These are phyloP conservation scores for Halcyon badia DNA, from an alignment of 2,797 vertebrate species.

Conservation along the genomic window DNA sequence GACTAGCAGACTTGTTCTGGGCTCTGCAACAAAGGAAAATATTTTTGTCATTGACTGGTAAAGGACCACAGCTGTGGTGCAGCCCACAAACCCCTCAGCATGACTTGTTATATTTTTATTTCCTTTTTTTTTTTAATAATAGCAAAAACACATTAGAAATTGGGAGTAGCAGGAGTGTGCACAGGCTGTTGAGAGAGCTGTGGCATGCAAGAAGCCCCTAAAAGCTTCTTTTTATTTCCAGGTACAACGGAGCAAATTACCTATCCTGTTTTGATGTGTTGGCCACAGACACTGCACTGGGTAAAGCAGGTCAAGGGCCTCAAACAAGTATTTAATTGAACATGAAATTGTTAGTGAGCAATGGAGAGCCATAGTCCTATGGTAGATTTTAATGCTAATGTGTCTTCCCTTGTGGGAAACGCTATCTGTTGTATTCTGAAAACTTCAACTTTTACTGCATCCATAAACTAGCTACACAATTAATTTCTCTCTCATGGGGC, in stretches of 20 bases:
- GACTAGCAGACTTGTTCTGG: background rate
- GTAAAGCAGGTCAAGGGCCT: background rate
- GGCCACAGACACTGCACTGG: background rate
- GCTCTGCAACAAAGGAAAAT: background rate
- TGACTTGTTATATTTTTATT: background rate
- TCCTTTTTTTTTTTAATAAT: background rate
- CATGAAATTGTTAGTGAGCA: background rate
- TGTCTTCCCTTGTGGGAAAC: background rate
- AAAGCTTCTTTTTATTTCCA: background rate
- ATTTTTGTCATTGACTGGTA: background rate
- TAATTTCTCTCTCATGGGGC: background rate
- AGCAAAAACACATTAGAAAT: background rate
- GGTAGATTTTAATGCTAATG: background rate
- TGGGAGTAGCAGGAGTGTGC: rapidly evolving
- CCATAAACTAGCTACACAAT: background rate
- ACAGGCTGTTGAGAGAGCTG: background rate
- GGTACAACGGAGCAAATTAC: background rate
- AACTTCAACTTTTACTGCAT: background rate
- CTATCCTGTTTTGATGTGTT: background rate
- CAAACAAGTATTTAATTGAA: background rate
- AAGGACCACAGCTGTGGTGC: background rate
- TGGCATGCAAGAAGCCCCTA: background rate
- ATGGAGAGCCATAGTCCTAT: background rate
- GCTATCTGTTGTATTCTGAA: background rate
- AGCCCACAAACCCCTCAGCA: background rate